Base-by-base conservation (phyloP, 2,888 invertebrate species). In the Andrena bucephala region DNA sequence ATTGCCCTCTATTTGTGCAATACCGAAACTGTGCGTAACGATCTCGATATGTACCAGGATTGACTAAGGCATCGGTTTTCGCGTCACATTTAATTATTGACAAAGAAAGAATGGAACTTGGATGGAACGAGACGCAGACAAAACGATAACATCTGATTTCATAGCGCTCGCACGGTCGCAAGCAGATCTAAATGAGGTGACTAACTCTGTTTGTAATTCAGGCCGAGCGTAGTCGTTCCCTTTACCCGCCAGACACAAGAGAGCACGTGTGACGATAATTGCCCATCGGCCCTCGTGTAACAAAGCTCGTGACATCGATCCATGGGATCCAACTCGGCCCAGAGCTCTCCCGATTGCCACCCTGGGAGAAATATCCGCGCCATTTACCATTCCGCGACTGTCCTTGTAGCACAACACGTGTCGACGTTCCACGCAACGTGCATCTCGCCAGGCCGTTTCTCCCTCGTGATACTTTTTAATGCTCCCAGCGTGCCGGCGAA, bases 291-390 rank as follows among this genome's bases (percentile, higher is more conserved):
- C 73, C 62, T 62, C 67, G 60, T 65, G 73, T 77, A 76, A 78
- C 75, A 76, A 79, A 85, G 77, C 86, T 76, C 77, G 83, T 81
- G 88, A 84, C 86, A 88, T 85, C 81, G 88, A 88, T 81, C 87
- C 85, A 36, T 29, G 60, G 65, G 68, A 81, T 77, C 70, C 62
- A 63, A 36, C 79, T 65, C 81, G 75, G 65, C 59, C 83, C 69
- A 81, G 85, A 85, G 85, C 85, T 77, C 85, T 74, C 77, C 66
- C 86, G 84, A 88, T 85, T 86, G 86, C 72, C 87, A 85, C 77
- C 87, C 71, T 54, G 85, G 80, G 85, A 88, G 76, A 85, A 74
- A 88, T 88, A 83, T 76, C 74, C 80, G 29, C 76, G 77, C 68
- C 74, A 83, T 83, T 87, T 86, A 69, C 85, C 69, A 74, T 87